These are phyloP conservation scores for Tenualosa ilisha DNA, from an alignment of 2,797 vertebrate genomes.

Conservation along the genomic window DNA sequence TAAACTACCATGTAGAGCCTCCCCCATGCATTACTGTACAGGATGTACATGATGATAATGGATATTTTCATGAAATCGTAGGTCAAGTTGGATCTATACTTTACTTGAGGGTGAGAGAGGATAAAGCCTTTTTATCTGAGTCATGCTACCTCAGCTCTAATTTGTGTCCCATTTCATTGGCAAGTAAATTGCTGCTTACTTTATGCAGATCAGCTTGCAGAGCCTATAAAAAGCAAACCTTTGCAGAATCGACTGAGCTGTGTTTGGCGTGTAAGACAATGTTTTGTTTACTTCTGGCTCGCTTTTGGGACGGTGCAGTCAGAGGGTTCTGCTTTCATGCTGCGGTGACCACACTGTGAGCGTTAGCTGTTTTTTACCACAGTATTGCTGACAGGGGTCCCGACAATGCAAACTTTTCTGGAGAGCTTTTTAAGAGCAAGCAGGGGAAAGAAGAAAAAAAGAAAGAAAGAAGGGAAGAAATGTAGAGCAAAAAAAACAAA, in stretches of 20 bases:
- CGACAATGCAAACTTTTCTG: not conserved
- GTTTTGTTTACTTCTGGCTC: conserved; percentile 8
- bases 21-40: not conserved
- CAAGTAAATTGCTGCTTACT: conserved; percentile 16
- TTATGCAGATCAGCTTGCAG: not conserved
- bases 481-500: not conserved
- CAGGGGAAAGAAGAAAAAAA: not conserved
- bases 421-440: not conserved
- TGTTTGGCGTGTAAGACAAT: not conserved
- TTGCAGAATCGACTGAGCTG: conserved; percentile 12
- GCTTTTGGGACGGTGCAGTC: not conserved
- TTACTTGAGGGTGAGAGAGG: not conserved
- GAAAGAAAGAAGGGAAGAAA: not conserved
- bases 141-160: conserved; percentile 8
- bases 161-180: not conserved
- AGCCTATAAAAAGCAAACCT: conserved; percentile 5
- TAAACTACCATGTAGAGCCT: too few species aligned
- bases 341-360: conserved; percentile 24
- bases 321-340: conserved; percentile 10
- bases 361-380: conserved; percentile 18
- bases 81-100: not conserved
- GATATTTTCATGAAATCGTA: not conserved
- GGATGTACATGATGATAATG: not conserved
- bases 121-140: not conserved
- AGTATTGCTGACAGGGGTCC: conserved; percentile 20